phyloP scores from a whole-genome alignment of 2,113 vertebrate species.

The Oreocharis arfaki region DNA sequence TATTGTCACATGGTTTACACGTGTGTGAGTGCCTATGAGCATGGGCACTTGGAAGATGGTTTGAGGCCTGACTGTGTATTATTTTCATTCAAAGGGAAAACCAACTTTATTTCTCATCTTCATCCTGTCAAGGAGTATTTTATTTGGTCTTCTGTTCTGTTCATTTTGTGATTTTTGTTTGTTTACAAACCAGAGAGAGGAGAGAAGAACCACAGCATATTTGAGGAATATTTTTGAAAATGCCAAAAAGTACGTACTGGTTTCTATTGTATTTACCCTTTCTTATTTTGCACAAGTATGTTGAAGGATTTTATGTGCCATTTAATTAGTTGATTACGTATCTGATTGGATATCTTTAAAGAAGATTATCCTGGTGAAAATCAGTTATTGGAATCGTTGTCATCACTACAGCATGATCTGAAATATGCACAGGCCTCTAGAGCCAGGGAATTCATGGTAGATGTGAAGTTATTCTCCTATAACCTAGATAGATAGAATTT shows the following conservation, averaged over 20 bases:
- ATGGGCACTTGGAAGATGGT: background rate
- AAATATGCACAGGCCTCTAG: background rate
- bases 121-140: background rate
- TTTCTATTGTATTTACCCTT: background rate
- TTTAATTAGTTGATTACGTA: background rate
- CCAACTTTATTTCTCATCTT: background rate
- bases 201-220: conserved; percentile 61
- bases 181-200: conserved; percentile 76
- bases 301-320: background rate
- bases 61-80: background rate
- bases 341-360: background rate
- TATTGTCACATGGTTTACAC: background rate
- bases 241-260: conserved; percentile 82
- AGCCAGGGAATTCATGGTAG: background rate
- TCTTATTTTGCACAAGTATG: background rate
- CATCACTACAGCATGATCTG: background rate
- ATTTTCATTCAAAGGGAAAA: background rate
- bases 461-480: background rate
- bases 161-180: background rate
- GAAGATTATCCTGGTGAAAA: background rate
- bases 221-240: conserved; percentile 84
- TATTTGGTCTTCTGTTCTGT: background rate
- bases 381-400: background rate
- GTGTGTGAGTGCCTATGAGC: background rate
- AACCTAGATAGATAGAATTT: background rate